These are phyloP conservation scores for Tiliacea aurago DNA, from an alignment of 2,888 invertebrate species.

Conservation along the genomic window DNA sequence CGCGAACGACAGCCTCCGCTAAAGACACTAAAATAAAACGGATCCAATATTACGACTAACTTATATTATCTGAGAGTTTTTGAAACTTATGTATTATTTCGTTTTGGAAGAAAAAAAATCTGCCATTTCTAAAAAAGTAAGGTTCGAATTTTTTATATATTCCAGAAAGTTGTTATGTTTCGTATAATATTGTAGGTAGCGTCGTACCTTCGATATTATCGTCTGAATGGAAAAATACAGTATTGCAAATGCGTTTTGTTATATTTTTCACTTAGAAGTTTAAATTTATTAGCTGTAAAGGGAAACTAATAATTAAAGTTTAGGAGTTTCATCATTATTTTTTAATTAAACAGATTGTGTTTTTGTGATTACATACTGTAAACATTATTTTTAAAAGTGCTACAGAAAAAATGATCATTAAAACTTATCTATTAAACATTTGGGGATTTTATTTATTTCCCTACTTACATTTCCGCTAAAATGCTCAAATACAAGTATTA, in stretches of 20 bases:
- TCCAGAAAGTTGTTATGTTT: conserved; percentile 84
- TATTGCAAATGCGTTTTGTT: conserved; percentile 82
- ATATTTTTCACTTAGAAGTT: conserved; percentile 82
- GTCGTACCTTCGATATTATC: conserved; percentile 77
- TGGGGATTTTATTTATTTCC: conserved; percentile 67
- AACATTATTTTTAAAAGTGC: conserved; percentile 87
- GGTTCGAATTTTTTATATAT: conserved; percentile 81
- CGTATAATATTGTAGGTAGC: conserved; percentile 76
- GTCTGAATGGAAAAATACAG: conserved; percentile 73
- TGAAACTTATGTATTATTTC: conserved; percentile 73
- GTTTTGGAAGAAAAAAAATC: conserved; percentile 72
- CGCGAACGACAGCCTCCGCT: conserved; percentile 51
- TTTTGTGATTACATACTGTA: conserved; percentile 83
- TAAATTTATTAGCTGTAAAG: conserved; percentile 81
- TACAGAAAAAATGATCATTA: conserved; percentile 89
- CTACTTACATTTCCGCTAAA: background rate
- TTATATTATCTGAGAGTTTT: conserved; percentile 73
- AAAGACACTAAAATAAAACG: conserved; percentile 70
- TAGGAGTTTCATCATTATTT: conserved; percentile 80
- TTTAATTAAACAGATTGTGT: conserved; percentile 77
- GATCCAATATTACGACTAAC: conserved; percentile 69
- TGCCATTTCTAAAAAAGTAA: conserved; percentile 77
- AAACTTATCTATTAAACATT: conserved; percentile 87
- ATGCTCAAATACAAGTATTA: background rate
- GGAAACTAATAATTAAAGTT: conserved; percentile 77